A percentile compares a stretch with the other conserved stretches of the same genome.
phyloP scores from a whole-genome alignment of 2,113 vertebrate genomes.

The Etia nguti region DNA sequence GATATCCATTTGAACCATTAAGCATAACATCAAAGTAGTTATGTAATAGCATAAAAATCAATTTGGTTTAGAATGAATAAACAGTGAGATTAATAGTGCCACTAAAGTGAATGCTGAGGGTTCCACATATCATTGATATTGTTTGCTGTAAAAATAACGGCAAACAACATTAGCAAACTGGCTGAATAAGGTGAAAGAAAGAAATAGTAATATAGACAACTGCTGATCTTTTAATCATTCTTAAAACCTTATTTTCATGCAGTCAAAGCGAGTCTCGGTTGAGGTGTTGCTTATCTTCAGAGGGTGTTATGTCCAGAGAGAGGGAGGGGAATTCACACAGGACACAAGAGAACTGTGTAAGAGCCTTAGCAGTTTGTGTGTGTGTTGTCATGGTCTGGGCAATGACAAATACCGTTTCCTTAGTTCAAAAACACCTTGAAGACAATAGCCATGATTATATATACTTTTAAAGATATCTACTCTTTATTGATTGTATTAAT shows the following conservation, averaged over 20 bases:
- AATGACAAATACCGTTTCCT: not conserved
- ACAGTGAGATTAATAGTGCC: not conserved
- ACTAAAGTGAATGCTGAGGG: accelerated
- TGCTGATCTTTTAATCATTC: accelerated
- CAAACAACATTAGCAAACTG: not conserved
- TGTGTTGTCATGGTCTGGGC: not conserved
- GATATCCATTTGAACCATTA: not conserved
- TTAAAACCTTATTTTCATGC: not conserved
- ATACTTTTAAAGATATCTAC: accelerated
- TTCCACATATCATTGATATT: not conserved
- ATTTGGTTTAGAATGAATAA: not conserved
- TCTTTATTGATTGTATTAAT: not conserved
- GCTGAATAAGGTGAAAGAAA: not conserved
- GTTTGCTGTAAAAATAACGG: not conserved
- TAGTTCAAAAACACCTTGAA: not conserved
- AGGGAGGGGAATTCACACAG: not conserved
- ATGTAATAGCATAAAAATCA: not conserved
- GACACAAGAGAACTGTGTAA: not conserved
- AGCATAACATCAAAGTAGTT: not conserved
- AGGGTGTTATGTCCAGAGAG: not conserved
- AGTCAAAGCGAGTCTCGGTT: not conserved
- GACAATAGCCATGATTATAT: not conserved
- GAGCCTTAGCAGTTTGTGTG: not conserved
- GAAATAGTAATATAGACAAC: not conserved
- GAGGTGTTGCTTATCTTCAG: not conserved